These are phyloP conservation scores for Columba janthina DNA, from an alignment of 2,113 vertebrate genomes.

Conservation along the genomic window DNA sequence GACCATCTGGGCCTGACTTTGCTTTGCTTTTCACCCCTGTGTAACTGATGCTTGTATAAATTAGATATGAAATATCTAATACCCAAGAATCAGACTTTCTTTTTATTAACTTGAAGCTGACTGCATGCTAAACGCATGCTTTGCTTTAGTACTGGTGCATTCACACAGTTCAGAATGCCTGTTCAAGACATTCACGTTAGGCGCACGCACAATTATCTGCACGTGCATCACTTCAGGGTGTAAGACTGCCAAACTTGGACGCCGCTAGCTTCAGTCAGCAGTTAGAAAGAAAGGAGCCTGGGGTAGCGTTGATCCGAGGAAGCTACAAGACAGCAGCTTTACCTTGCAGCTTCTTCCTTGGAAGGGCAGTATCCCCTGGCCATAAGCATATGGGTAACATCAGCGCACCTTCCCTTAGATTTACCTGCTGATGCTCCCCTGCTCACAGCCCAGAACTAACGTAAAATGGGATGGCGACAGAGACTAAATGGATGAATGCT, in stretches of 20 bases:
- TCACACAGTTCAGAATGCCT: neutral
- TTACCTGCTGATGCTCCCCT: neutral
- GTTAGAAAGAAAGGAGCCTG: neutral
- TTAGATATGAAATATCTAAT: neutral
- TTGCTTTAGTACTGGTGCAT: neutral
- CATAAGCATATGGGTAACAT: neutral
- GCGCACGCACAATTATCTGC: neutral
- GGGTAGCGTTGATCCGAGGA: neutral
- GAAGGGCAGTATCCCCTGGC: neutral
- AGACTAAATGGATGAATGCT: neutral
- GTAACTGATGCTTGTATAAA: neutral
- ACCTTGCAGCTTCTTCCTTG: neutral
- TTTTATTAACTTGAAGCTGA: neutral
- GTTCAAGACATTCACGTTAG: neutral
- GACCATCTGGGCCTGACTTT: neutral
- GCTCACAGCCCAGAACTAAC: neutral
- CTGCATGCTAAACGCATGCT: neutral
- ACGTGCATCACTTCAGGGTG: rapidly evolving
- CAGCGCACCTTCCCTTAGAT: neutral
- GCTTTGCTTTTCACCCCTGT: neutral
- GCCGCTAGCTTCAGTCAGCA: neutral
- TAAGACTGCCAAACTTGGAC: neutral
- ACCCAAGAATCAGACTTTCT: neutral
- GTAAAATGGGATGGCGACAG: neutral
- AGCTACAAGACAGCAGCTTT: neutral